Evolutionary conservation across 2,113 vertebrate genomes (phyloP).

Genomic region (Psittacula cyanocephala): DNA sequence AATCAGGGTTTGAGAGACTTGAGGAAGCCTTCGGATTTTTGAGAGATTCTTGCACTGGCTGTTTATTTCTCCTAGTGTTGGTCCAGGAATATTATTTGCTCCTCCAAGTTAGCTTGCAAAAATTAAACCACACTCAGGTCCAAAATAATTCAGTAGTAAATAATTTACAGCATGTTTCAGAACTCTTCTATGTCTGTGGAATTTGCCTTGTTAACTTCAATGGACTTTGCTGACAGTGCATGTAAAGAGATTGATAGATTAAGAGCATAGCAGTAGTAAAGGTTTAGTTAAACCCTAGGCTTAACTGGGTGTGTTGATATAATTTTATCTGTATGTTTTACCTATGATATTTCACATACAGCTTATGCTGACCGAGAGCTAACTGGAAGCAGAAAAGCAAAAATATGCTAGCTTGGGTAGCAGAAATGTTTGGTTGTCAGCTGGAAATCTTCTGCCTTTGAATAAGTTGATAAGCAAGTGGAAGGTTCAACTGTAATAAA

Average conservation of each 20-base stretch:
- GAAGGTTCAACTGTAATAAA: neutral
- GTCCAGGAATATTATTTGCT: constrained; percentile 7
- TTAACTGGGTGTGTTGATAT: neutral
- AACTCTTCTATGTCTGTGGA: neutral
- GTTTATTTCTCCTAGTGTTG: neutral
- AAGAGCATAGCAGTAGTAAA: neutral
- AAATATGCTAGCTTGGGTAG: neutral
- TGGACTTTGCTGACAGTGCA: neutral
- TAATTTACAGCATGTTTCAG: neutral
- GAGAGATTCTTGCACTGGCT: neutral
- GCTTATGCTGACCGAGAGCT: neutral
- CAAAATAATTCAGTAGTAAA: neutral
- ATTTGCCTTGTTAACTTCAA: constrained; percentile 33
- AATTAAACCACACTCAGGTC: neutral
- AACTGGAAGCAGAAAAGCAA: neutral
- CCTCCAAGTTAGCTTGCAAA: neutral
- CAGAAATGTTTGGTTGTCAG: neutral
- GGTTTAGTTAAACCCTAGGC: neutral
- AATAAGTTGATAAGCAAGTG: neutral
- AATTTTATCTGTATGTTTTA: neutral
- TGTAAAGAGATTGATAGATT: neutral
- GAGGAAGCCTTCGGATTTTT: neutral
- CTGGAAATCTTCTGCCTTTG: neutral
- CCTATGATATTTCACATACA: neutral
- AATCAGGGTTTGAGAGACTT: neutral